Base-by-base conservation (phyloP, 1,140 invertebrate species). In the Halictus rubicundus region DNA sequence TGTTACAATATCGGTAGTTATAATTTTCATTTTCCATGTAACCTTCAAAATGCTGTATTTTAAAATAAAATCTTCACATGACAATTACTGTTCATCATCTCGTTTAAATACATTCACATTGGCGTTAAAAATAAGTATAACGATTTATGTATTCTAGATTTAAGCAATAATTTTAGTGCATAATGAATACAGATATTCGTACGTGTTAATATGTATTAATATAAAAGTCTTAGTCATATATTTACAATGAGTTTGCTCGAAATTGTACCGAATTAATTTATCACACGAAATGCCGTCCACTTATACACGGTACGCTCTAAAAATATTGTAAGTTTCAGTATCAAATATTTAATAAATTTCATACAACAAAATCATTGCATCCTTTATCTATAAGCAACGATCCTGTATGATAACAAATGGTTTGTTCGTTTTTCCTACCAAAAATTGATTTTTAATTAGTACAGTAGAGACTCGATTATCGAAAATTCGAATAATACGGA, bases 311-410 rank as follows among this genome's bases (percentile, higher is more conserved):
- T 69, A 37, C 39, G 42, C 54, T 16, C 61, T 69, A 19, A 60
- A 46, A 46, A 76, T 57, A 66, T 39, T 76, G 65, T 37, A 69
- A 60, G 25, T 60, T 49, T 12, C 21, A 39, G 68, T 21, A 39
- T 61, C 16, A 54, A 70, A 32, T 61, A 61, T 70, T 21, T 61
- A 77, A 77, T 77, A 77, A 77, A 77, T 77, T 77, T 77, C 75
- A 25, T 77, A 70, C 57, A 61, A 39, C 27, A 70, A 61, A 69
- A 4, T 37, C 25, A 39, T 27, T n/a, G 25, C 9, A 27, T 9
- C 39, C 46, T n/a, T 12, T 75, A 10, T 42, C 21, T 42, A 27
- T 19, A 64, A n/a, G 10, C 63, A 52, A 21, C 25, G 14, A 16
- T 52, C 3, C 23, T n/a, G 63, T 6, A 65, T n/a, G 5, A 65